A percentile compares a stretch with the other conserved stretches of the same genome.
These are phyloP conservation scores for Isaurus tuberculatus DNA, from an alignment of 92 coral and sea anemone species.

Conservation along the genomic window DNA sequence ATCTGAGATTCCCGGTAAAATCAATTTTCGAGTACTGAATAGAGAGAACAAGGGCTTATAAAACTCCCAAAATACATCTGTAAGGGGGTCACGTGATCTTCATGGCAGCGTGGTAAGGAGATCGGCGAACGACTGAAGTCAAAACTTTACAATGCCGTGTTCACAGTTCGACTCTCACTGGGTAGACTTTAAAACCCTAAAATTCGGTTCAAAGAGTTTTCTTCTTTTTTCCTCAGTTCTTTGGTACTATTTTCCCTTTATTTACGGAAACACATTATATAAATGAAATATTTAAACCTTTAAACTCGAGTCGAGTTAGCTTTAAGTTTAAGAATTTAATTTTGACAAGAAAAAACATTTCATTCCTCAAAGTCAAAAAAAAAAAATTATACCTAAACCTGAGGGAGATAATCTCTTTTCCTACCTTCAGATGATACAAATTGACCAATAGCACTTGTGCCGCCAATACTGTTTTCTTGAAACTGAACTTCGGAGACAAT, in stretches of 20 bases:
- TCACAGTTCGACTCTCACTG: slow-evolving; percentile 22
- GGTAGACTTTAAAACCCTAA: background rate
- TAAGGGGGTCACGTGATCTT: background rate
- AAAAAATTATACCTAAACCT: background rate
- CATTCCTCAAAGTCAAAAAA: background rate
- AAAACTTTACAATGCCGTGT: background rate
- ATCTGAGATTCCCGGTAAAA: no score
- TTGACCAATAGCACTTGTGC: slow-evolving; percentile 97
- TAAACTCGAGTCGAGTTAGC: no score
- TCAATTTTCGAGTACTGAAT: no score
- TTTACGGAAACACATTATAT: background rate
- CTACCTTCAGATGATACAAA: slow-evolving; percentile 96
- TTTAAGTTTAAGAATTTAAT: no score
- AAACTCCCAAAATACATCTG: background rate
- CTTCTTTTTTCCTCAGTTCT: background rate
- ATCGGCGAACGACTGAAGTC: background rate
- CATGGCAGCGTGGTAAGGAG: slow-evolving; percentile 37
- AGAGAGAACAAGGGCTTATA: no score
- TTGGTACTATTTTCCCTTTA: slow-evolving; percentile 5
- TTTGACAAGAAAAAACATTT: background rate
- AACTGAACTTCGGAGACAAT: slow-evolving; percentile 96
- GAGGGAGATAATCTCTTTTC: background rate
- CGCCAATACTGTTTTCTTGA: slow-evolving; percentile 96
- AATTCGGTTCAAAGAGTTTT: background rate
- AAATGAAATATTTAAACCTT: background rate